Evolutionary conservation across 2,888 invertebrate species (phyloP).

Genomic region (Ischnura elegans): DNA sequence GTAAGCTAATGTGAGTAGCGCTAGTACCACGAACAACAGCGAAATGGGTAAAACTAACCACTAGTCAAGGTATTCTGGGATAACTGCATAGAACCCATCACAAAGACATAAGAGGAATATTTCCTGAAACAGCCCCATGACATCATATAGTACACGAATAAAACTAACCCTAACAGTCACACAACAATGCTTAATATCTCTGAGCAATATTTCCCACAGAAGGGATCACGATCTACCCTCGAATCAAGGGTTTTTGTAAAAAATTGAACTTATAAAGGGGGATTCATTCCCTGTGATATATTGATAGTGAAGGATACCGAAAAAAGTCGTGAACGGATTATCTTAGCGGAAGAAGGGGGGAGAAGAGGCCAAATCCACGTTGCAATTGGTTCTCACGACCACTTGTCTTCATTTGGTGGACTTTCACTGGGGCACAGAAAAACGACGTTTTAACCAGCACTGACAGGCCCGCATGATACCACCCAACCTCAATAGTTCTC

Average conservation of each 20-base stretch:
- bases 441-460: conserved; percentile 48
- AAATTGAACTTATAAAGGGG: too few relatives aligned
- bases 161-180: not conserved
- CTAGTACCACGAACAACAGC: too few relatives aligned
- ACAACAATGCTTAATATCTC: not conserved
- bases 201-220: not conserved
- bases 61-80: too few relatives aligned
- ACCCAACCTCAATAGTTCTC: too few relatives aligned
- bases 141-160: not conserved
- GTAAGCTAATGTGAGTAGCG: too few relatives aligned
- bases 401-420: conserved; percentile 61
- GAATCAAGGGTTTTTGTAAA: too few relatives aligned
- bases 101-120: too few relatives aligned
- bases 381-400: conserved; percentile 1
- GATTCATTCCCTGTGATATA: not conserved
- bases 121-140: not conserved
- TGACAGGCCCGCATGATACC: conserved; percentile 56
- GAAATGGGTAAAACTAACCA: too few relatives aligned
- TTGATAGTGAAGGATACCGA: not conserved
- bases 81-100: too few relatives aligned
- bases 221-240: not conserved
- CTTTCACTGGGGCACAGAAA: conserved; percentile 8
- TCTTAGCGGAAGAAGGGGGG: not conserved
- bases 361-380: not conserved
- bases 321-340: not conserved